A percentile compares a stretch with the other conserved stretches of the same genome.
Evolutionary conservation across 1,140 invertebrate genomes (phyloP).

Genomic region (Mizuhopecten yessoensis): DNA sequence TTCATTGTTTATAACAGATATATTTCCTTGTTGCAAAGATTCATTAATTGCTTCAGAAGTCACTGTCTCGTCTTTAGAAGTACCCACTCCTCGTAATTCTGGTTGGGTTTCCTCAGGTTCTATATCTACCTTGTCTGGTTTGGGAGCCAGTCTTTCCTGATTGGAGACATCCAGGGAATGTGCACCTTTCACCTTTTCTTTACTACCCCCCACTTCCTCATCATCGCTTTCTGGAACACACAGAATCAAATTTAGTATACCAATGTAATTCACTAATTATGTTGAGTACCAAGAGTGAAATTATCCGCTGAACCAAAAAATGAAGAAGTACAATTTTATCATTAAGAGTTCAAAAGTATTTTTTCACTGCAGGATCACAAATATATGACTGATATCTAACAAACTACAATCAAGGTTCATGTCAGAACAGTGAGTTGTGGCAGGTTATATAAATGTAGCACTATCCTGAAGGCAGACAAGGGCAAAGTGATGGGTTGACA

Average conservation of each 20-base stretch:
- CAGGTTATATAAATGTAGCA: too few species aligned
- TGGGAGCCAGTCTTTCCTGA: conserved; percentile 5
- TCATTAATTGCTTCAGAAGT: neutral
- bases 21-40: neutral
- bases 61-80: neutral
- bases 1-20: neutral
- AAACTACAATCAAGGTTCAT: too few species aligned
- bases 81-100: neutral
- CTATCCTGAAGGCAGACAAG: too few species aligned
- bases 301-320: too few species aligned
- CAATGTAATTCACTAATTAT: too few species aligned
- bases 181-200: neutral
- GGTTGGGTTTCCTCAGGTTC: neutral
- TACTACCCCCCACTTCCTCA: neutral
- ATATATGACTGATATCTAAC: too few species aligned
- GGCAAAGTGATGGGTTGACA: neutral
- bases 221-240: conserved; percentile 1
- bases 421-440: too few species aligned
- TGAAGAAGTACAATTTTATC: too few species aligned
- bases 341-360: too few species aligned
- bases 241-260: neutral
- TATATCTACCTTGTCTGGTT: neutral
- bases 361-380: too few species aligned
- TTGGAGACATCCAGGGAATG: neutral
- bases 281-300: too few species aligned